Evolutionary conservation across 2,113 vertebrate genomes (phyloP), one percentile per base, ranked within the genome.

Genomic region (Entelurus aequoreus): DNA sequence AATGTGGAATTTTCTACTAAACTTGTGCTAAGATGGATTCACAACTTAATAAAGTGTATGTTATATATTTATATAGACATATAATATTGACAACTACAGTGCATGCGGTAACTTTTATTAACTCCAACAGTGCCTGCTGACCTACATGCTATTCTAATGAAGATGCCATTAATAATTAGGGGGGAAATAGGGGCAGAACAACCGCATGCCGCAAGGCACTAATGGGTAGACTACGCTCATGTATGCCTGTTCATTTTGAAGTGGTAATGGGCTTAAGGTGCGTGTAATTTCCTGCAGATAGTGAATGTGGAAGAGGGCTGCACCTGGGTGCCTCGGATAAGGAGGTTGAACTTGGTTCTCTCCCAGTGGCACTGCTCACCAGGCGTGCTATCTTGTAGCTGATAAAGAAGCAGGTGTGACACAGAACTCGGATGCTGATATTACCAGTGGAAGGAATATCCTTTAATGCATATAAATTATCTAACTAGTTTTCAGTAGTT

Each of bases 241-340:
- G 44, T 44, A 53, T 63, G 56, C 69, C 81, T 70, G 65, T 70
- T 77, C 67, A 74, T 81, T 88, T 82, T 87, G 86, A 88, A 86
- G 85, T 86, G 80, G 68, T 84, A 83, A 87, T 82, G 75, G 77
- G 62, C 64, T 87, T 84, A 85, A 82, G 75, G 81, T 83, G 84
- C 71, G 77, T 87, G 80, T 85, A 84, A 88, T 88, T 88, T 83
- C 72, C 74, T 68, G 70, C 68, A 38, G 79, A 87, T 82, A 86
- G 81, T 54, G 65, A 74, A 77, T 77, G 68, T 58, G 57, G 69
- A 57, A 65, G 75, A 69, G 63, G 72, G 75, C 76, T 75, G 75
- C 80, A 88, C 84, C 84, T 87, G 84, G 73, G 79, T 2, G 40
- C 28, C 9, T 66, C 68, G 86, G 84, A 88, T 87, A 84, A 86